A percentile compares a stretch with the other conserved stretches of the same genome.
These are phyloP conservation scores for Silurus asotus DNA, from an alignment of 2,113 vertebrate genomes.

Conservation along the genomic window DNA sequence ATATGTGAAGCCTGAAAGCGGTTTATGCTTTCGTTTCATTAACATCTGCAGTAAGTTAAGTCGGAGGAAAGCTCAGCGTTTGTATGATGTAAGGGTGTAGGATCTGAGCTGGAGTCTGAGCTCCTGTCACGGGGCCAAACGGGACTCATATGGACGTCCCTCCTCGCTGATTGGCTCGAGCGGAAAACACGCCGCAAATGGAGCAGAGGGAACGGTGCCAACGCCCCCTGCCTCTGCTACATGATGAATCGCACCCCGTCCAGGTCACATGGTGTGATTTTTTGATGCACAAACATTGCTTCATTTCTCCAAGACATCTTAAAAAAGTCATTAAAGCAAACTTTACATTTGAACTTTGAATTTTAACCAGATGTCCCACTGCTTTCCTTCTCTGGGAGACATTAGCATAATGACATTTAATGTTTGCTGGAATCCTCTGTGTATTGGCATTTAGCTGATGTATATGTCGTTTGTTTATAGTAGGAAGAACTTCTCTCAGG, in stretches of 20 bases:
- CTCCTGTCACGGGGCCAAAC: neutral
- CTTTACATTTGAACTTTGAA: neutral
- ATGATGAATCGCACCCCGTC: conserved; percentile 28
- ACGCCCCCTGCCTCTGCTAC: neutral
- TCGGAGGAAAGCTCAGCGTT: neutral
- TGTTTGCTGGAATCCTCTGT: neutral
- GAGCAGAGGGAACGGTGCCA: conserved; percentile 4
- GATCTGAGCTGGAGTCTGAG: neutral
- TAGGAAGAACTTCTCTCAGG: neutral
- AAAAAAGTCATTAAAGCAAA: neutral
- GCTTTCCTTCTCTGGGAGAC: neutral
- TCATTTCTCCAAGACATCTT: neutral
- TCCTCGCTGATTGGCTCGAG: neutral
- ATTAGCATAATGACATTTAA: conserved; percentile 14
- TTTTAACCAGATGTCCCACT: conserved; percentile 18
- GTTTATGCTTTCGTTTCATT: conserved; percentile 18
- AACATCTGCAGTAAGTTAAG: conserved; percentile 28
- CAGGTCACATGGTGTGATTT: neutral
- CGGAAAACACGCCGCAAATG: conserved; percentile 3
- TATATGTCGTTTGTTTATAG: conserved; percentile 7
- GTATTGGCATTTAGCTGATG: neutral
- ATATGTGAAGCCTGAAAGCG: neutral
- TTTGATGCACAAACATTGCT: neutral
- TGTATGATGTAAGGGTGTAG: neutral
- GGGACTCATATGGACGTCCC: neutral